phyloP scores from a whole-genome alignment of 2,888 invertebrate species.

The Polydrusus pterygomalis region DNA sequence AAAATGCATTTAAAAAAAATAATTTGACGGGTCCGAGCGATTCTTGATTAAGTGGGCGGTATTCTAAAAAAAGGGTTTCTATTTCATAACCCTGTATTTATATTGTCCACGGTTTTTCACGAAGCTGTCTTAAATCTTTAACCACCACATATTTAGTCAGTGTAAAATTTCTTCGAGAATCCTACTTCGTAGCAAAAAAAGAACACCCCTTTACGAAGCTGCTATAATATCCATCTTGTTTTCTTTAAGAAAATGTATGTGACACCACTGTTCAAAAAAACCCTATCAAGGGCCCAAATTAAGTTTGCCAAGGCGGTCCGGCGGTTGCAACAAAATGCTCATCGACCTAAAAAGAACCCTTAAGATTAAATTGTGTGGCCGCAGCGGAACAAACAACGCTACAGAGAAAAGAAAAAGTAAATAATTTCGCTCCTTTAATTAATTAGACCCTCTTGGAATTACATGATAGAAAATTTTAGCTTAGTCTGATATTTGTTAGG shows the following conservation, averaged over 20 bases:
- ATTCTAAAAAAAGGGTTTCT: no score
- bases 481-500: slow-evolving; percentile 24
- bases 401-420: slow-evolving; percentile 46
- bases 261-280: slow-evolving; percentile 32
- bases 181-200: no score
- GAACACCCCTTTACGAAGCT: no score
- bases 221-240: neutral
- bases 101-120: no score
- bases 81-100: no score
- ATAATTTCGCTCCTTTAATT: slow-evolving; percentile 47
- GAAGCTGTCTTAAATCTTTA: no score
- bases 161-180: no score
- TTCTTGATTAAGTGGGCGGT: no score
- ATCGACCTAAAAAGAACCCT: slow-evolving; percentile 53
- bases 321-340: slow-evolving; percentile 43
- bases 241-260: neutral
- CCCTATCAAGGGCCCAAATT: slow-evolving; percentile 44
- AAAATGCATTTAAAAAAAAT: no score
- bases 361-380: slow-evolving; percentile 48
- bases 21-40: no score
- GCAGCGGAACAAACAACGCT: slow-evolving; percentile 39
- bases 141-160: no score
- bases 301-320: slow-evolving; percentile 44
- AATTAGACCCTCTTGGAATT: slow-evolving; percentile 36
- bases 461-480: slow-evolving; percentile 28